Base-by-base conservation (phyloP, 2,888 invertebrate species). In the Timema podura region DNA sequence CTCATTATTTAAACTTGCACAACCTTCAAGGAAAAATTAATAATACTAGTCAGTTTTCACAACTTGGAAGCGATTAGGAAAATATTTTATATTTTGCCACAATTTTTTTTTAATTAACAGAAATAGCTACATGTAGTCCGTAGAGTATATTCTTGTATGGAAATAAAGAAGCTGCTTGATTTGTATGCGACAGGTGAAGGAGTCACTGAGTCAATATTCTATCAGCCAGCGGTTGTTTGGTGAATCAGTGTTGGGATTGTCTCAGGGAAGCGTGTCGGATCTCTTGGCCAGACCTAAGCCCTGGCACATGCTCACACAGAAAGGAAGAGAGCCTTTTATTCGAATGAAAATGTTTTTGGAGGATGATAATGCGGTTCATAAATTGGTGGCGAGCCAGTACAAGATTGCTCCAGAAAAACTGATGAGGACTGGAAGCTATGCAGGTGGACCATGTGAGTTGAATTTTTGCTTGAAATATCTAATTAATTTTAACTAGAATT, bases 281-380 rank as follows among this genome's bases (percentile, higher is more conserved):
- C 86, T 99, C 59, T 84, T 99, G 74, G 98, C 98, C 45, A 84
- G 99, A 68, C 99, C 99, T 49, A 99, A 99, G 81, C 96, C 98
- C 0, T 99, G 98, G 99, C 95, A 96, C 80, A 97, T 98, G 96
- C 86, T 99, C 67, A 99, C 99, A 13, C 95, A 95, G 79, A 97
- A 97, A 81, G 96, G 96, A 1, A 87, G 97, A 46, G 97, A 98
- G 79, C 98, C 97, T 0, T 98, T 97, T 83, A 97, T 98, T 74
- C 86, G 97, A 72, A 98, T 98, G 97, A 95, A 96, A 82, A 95
- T 97, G 91, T 98, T 98, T 83, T 84, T 98, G 75, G 96, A 96
- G 82, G 96, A 96, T 78, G 95, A 96, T 76, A 95, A 95, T 78
- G 96, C 96, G 11, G 95, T 96, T 2, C 96, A 96, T 82, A 96